phyloP scores from a whole-genome alignment of 2,113 vertebrate genomes.

The Pangasianodon hypophthalmus region DNA sequence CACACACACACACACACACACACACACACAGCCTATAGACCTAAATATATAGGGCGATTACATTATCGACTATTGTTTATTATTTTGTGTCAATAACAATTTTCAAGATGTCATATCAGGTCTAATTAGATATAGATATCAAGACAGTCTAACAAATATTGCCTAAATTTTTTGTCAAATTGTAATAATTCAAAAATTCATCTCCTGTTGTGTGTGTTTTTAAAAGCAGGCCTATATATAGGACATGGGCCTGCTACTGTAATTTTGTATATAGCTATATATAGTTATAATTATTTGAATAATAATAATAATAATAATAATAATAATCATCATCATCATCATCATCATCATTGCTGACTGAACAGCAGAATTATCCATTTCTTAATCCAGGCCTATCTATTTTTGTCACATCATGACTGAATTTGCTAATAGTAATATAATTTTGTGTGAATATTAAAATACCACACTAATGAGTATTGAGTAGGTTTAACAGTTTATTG shows the following conservation, averaged over 20 bases:
- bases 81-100: not conserved
- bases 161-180: not conserved
- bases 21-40: not conserved
- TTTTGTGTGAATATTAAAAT: not conserved
- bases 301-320: constrained; percentile 1
- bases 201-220: not conserved
- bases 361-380: constrained; percentile 61
- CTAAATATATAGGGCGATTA: not conserved
- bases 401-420: constrained; percentile 76
- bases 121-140: not conserved
- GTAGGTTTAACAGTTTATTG: not conserved
- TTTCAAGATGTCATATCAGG: not conserved
- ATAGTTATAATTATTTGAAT: not conserved
- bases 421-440: constrained; percentile 68
- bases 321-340: not conserved
- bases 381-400: constrained; percentile 65
- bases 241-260: not conserved
- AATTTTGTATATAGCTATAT: not conserved
- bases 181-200: not conserved
- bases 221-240: not conserved
- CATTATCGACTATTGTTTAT: not conserved
- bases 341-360: constrained; percentile 56
- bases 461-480: not conserved
- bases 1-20: not conserved
- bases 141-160: not conserved